A percentile compares a stretch with the other conserved stretches of the same genome.
These are phyloP conservation scores for Sparidentex hasta DNA, from an alignment of 2,797 vertebrate species.

Conservation along the genomic window DNA sequence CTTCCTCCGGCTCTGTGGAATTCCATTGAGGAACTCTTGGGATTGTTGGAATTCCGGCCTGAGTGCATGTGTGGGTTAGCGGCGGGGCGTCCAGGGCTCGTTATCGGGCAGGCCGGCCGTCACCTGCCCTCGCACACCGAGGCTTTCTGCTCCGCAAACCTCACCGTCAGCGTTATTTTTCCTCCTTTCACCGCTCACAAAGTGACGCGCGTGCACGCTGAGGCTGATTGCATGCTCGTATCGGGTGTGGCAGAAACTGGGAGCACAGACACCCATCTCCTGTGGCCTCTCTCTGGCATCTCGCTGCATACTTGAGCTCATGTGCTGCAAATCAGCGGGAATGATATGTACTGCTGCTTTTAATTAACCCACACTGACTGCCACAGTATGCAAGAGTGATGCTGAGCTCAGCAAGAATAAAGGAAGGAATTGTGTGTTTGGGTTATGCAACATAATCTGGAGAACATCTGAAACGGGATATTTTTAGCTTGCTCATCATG, in stretches of 20 bases:
- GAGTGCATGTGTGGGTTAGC: constrained; percentile 71
- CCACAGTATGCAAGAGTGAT: constrained; percentile 17
- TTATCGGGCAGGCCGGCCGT: constrained; percentile 30
- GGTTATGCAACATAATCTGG: constrained; percentile 55
- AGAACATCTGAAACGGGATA: constrained; percentile 39
- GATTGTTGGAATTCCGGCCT: constrained; percentile 83
- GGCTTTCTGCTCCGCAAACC: constrained; percentile 26
- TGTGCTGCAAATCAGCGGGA: constrained; percentile 66
- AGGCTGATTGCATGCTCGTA: constrained; percentile 4
- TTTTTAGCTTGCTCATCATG: constrained; percentile 30
- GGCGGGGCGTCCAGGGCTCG: constrained; percentile 42
- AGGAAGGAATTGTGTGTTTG: constrained; percentile 41
- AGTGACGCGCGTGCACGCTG: constrained; percentile 28
- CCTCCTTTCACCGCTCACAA: background rate
- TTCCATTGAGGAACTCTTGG: constrained; percentile 83
- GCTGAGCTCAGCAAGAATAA: constrained; percentile 57
- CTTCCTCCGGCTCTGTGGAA: constrained; percentile 78
- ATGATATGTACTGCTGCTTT: constrained; percentile 61
- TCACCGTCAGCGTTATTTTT: constrained; percentile 37
- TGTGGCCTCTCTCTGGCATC: constrained; percentile 62
- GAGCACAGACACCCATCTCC: constrained; percentile 40
- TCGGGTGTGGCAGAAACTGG: constrained; percentile 52
- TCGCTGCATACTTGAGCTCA: constrained; percentile 63
- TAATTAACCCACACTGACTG: constrained; percentile 52
- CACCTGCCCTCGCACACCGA: constrained; percentile 18